Evolutionary conservation across 2,797 vertebrate genomes (phyloP), one percentile per base, ranked within the genome.

Genomic region (Sphenopsis melanotis): DNA sequence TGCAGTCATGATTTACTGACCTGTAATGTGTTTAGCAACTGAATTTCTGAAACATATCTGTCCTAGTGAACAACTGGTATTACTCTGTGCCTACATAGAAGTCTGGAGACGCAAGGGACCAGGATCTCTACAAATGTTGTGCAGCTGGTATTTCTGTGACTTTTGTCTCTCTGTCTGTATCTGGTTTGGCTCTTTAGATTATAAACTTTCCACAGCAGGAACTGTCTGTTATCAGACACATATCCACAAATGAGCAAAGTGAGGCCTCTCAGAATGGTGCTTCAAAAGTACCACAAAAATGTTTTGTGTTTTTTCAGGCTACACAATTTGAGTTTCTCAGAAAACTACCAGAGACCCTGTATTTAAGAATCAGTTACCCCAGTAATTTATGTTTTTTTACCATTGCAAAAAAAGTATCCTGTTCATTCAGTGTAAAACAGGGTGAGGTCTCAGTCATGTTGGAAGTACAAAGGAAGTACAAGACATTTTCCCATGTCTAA

Each of bases 311-410:
- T 89, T 56, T 91, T 39, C 55, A 69, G 68, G 15, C 36, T 39
- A 66, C 47, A 49, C 15, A 68, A 27, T 41, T 4, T 57, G 18
- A 87, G 39, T 39, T 32, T 68, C 64, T 70, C 24, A 29, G 20
- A 70, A 53, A 39, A 77, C 76, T 77, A 55, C 22, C 0, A 0
- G 19, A 90, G 15, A 83, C 5, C 6, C 24, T 10, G 0, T 39
- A 80, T 44, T 77, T 59, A 87, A 84, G 61, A 50, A 91, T 19
- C n/a, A 36, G 22, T n/a, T 72, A 61, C 24, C 15, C 21, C 20
- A 41, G 6, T 4, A 9, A 17, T 52, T 37, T 7, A 46, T 3
- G 1, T 1, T 3, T 10, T 44, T 30, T 27, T 36, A 75, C 18
- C 47, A 36, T 14, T 46, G 30, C 15, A 47, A 71, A 76, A 49